phyloP scores from a whole-genome alignment of 2,888 invertebrate genomes.

The Rambutsinella grinnellia region DNA sequence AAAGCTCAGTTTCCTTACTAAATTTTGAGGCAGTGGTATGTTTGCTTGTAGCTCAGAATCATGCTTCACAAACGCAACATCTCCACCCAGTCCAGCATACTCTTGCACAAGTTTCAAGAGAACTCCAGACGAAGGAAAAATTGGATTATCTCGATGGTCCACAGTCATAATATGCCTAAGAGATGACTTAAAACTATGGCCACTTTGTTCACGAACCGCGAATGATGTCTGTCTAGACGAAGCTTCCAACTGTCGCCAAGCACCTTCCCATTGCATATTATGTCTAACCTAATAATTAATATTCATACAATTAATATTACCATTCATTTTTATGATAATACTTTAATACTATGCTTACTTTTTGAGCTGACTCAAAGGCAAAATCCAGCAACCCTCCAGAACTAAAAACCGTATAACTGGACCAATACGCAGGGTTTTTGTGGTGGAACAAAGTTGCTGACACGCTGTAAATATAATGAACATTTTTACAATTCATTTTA shows the following conservation, averaged over 20 bases:
- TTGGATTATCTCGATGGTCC: conserved; percentile 83
- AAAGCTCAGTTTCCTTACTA: conserved; percentile 71
- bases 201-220: conserved; percentile 88
- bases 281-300: conserved; percentile 76
- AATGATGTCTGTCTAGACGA: conserved; percentile 83
- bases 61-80: conserved; percentile 89
- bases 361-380: conserved; percentile 77
- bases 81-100: conserved; percentile 90
- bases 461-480: conserved; percentile 13
- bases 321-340: neutral
- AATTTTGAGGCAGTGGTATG: conserved; percentile 75
- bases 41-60: conserved; percentile 82
- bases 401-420: conserved; percentile 85
- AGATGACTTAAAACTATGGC: conserved; percentile 90
- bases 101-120: conserved; percentile 83
- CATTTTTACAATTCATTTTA: too few relatives aligned
- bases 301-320: neutral
- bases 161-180: conserved; percentile 83
- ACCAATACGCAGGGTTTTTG: conserved; percentile 82
- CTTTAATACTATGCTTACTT: conserved; percentile 69
- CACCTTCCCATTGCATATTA: conserved; percentile 88
- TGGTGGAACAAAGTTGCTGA: conserved; percentile 76
- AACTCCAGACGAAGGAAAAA: conserved; percentile 84
- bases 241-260: conserved; percentile 83
- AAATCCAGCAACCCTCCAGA: conserved; percentile 84